Evolutionary conservation across 2,888 invertebrate genomes (phyloP), one percentile per base, ranked within the genome.

Genomic region (Trimorus sp.): DNA sequence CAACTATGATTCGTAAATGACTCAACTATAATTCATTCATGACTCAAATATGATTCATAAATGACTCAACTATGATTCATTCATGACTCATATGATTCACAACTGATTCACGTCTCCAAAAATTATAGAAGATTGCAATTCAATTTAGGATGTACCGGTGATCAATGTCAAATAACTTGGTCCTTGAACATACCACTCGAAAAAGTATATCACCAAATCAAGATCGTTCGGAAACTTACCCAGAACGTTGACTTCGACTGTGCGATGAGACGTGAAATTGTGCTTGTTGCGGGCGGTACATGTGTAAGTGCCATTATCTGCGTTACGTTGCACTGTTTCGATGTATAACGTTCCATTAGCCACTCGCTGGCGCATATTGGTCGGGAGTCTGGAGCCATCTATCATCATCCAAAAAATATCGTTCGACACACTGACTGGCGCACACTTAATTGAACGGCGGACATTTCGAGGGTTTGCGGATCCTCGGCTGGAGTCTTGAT

Each of bases 291-390:
- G 90, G 1, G 93, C 94, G 1, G 92, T 91, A 88, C 94, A 94
- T 49, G 92, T 92, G 88, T 94, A 94, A 71, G 91, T 91, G 51
- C 93, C 94, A 81, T 93, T 93, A 87, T 94, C 94, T 48, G 92
- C 91, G 48, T 88, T 90, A 49, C 92, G 92, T 84, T 93, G 93
- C 59, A 94, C 93, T 71, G 92, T 93, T 76, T 92, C 92, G 77
- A 94, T 92, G 80, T 92, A 91, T 54, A 94, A 89, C 14, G 93
- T 93, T 37, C 94, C 94, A 85, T 93, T 93, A 54, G 92, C 92
- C 66, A 93, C 92, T 73, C 92, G 90, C 86, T 94, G 94, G 56
- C 93, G 91, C 88, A 94, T 92, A 88, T 93, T 93, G 58, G 93
- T 92, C 4, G 94, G 94, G 65, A 94, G 90, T 79, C 88, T 89